Conservation (phyloP, 2,888 invertebrate species). For the Drosophila koepferae region DNA sequence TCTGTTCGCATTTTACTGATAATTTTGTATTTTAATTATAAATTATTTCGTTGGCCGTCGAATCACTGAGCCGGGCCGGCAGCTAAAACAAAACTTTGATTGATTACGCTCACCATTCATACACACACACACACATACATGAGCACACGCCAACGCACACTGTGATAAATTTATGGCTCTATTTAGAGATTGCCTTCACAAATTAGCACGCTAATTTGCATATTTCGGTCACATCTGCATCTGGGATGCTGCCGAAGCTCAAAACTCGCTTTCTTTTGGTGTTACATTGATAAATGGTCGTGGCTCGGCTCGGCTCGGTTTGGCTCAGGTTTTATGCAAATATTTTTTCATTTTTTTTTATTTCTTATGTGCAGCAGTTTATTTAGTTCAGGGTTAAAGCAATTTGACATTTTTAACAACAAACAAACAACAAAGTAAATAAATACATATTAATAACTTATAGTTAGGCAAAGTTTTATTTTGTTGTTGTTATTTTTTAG, state of each 20-base stretch:
- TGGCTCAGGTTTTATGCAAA: conserved; percentile 61
- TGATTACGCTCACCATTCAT: conserved; percentile 40
- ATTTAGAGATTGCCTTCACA: conserved; percentile 58
- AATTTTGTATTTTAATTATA: conserved; percentile 67
- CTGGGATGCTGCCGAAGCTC: neutral
- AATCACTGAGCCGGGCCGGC: neutral
- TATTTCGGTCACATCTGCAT: conserved; percentile 43
- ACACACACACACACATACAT: neutral
- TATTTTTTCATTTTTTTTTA: conserved; percentile 18
- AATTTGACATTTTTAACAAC: conserved; percentile 53
- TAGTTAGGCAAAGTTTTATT: conserved; percentile 5
- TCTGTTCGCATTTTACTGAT: conserved; percentile 57
- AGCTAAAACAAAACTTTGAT: conserved; percentile 39
- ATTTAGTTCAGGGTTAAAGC: conserved; percentile 66
- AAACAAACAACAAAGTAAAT: conserved; percentile 8
- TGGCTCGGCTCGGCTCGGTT: neutral
- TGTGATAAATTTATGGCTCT: conserved; percentile 64
- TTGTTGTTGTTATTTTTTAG: conserved; percentile 21
- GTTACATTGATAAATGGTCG: conserved; percentile 71
- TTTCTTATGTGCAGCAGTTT: conserved; percentile 25
- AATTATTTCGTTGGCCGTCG: neutral
- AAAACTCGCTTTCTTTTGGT: conserved; percentile 37
- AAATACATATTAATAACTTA: conserved; percentile 44
- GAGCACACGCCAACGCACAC: neutral
- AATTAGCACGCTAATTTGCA: conserved; percentile 73